A percentile compares a stretch with the other conserved stretches of the same genome.
These are phyloP conservation scores for Harpalus rubripes DNA, from an alignment of 2,888 invertebrate genomes.

Conservation along the genomic window DNA sequence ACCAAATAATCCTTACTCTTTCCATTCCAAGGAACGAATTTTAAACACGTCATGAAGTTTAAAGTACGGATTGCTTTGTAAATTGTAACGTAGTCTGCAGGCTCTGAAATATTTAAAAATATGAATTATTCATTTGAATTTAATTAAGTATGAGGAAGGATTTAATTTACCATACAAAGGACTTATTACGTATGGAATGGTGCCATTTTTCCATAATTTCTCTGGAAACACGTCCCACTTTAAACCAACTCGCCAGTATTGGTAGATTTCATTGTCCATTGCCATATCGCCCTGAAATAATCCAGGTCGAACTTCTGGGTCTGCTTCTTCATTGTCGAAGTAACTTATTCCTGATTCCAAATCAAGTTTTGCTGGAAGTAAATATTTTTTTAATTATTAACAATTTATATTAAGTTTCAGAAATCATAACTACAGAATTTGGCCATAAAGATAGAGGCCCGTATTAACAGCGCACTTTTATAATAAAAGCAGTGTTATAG, in stretches of 20 bases:
- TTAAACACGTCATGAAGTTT: slow-evolving; percentile 83
- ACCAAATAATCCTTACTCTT: slow-evolving; percentile 82
- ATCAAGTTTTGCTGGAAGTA: slow-evolving; percentile 69
- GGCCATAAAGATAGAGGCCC: too few relatives aligned
- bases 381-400: too few relatives aligned
- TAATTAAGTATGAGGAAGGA: slow-evolving; percentile 65
- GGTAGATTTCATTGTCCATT: slow-evolving; percentile 81
- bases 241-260: slow-evolving; percentile 82
- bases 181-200: slow-evolving; percentile 84
- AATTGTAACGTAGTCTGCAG: slow-evolving; percentile 80
- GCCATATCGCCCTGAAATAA: slow-evolving; percentile 86
- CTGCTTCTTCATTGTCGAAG: slow-evolving; percentile 74
- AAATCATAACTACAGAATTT: too few relatives aligned
- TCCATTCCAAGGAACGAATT: slow-evolving; percentile 84
- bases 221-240: slow-evolving; percentile 84
- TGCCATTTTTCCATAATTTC: slow-evolving; percentile 82
- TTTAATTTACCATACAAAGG: slow-evolving; percentile 79
- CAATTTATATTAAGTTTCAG: too few relatives aligned
- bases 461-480: too few relatives aligned
- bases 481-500: too few relatives aligned
- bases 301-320: slow-evolving; percentile 84
- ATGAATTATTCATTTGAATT: slow-evolving; percentile 39
- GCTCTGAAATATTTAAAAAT: slow-evolving; percentile 75
- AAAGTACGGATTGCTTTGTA: slow-evolving; percentile 81
- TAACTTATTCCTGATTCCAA: slow-evolving; percentile 68